Conservation (phyloP, 2,888 invertebrate species). For the Callyntrura guangdongensis region DNA sequence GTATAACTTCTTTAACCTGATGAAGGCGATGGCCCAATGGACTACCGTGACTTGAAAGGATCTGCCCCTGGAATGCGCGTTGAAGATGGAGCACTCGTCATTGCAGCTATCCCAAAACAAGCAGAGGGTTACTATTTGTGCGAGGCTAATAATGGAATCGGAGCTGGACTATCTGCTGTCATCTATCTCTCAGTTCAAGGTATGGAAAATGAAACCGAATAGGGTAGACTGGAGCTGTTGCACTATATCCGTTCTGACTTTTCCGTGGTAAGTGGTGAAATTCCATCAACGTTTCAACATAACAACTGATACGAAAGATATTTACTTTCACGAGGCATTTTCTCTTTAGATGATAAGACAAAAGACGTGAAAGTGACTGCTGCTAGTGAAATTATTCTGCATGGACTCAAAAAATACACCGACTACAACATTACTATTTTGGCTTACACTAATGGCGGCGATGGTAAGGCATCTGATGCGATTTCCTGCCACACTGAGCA, state of each 20-base stretch:
- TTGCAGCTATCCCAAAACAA: conserved; percentile 96
- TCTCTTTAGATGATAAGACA: conserved; percentile 91
- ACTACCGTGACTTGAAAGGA: conserved; percentile 96
- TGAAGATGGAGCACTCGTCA: conserved; percentile 96
- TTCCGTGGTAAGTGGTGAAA: no score
- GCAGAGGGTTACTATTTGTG: conserved; percentile 92
- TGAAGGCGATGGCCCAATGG: conserved; percentile 94
- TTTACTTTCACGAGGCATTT: neutral
- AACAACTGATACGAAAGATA: no score
- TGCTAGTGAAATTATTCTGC: conserved; percentile 97
- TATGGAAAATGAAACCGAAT: conserved; percentile 86
- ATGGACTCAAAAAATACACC: conserved; percentile 96
- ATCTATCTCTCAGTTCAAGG: conserved; percentile 97
- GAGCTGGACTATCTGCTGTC: conserved; percentile 97
- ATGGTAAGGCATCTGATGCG: conserved; percentile 94
- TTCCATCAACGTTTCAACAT: no score
- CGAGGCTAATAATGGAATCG: conserved; percentile 98
- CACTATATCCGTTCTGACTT: no score
- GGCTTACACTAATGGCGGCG: conserved; percentile 97
- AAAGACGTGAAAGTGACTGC: conserved; percentile 96
- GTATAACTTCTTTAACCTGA: neutral
- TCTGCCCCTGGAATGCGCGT: conserved; percentile 96
- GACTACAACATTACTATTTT: conserved; percentile 99
- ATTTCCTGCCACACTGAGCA: conserved; percentile 98
- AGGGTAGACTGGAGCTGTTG: no score